These are phyloP conservation scores for Machimus rusticus DNA, from an alignment of 2,888 invertebrate species.

Conservation along the genomic window DNA sequence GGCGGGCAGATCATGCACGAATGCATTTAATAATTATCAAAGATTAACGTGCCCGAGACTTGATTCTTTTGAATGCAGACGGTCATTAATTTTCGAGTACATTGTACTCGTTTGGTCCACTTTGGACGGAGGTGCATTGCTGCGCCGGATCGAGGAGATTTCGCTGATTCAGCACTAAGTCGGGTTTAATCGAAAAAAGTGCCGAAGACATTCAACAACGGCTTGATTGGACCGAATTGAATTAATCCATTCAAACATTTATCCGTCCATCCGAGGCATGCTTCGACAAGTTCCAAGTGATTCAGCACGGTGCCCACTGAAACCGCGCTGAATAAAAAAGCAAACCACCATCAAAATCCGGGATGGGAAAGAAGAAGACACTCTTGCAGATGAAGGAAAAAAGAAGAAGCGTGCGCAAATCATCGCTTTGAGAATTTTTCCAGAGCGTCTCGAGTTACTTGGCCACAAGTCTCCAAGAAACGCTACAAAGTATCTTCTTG, in stretches of 20 bases:
- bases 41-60: conserved; percentile 42
- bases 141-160: not conserved
- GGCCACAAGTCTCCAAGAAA: not conserved
- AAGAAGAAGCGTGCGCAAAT: not conserved
- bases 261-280: not conserved
- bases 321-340: not conserved
- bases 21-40: conserved; percentile 50
- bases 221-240: conserved; percentile 20
- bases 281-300: not conserved
- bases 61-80: not conserved
- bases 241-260: conserved; percentile 15
- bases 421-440: not conserved
- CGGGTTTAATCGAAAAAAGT: not conserved
- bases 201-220: not conserved
- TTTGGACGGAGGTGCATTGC: not conserved
- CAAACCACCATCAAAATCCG: not conserved
- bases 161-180: not conserved
- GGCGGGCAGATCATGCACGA: conserved; percentile 47
- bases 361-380: not conserved
- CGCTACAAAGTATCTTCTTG: not conserved
- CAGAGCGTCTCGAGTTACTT: not conserved
- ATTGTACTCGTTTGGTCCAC: conserved; percentile 18
- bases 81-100: conserved; percentile 37
- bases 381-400: not conserved
- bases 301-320: not conserved